A percentile compares a stretch with the other conserved stretches of the same genome.
These are phyloP conservation scores for Psittacula cyanocephala DNA, from an alignment of 2,113 vertebrate genomes.

Conservation along the genomic window DNA sequence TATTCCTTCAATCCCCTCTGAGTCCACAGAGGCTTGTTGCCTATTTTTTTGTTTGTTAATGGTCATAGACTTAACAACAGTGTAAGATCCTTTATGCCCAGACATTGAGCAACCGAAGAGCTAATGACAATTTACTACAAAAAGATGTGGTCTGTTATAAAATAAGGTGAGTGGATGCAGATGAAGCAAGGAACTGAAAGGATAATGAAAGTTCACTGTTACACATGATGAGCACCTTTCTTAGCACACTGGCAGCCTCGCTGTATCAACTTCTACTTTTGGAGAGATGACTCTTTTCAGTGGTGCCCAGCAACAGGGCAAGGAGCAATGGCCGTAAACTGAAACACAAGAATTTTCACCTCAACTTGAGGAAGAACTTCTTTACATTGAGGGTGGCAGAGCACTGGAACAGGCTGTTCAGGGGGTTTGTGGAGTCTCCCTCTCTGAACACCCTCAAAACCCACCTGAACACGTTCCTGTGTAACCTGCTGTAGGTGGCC, in stretches of 20 bases:
- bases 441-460: background rate
- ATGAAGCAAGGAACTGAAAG: background rate
- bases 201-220: background rate
- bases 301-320: background rate
- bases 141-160: background rate
- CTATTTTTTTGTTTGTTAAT: background rate
- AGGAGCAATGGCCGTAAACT: background rate
- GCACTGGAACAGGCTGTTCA: background rate
- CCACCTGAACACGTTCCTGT: background rate
- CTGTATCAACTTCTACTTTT: background rate
- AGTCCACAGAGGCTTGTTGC: background rate
- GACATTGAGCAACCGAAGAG: background rate
- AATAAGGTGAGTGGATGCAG: background rate
- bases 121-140: background rate
- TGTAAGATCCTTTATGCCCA: background rate
- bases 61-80: background rate
- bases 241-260: background rate
- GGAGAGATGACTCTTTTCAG: background rate
- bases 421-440: background rate
- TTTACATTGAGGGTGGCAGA: background rate
- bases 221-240: background rate
- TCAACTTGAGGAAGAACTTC: background rate
- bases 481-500: too few species aligned
- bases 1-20: background rate
- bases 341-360: background rate